Conservation (phyloP, 2,113 vertebrate genomes). For the Tragelaphus scriptus region DNA sequence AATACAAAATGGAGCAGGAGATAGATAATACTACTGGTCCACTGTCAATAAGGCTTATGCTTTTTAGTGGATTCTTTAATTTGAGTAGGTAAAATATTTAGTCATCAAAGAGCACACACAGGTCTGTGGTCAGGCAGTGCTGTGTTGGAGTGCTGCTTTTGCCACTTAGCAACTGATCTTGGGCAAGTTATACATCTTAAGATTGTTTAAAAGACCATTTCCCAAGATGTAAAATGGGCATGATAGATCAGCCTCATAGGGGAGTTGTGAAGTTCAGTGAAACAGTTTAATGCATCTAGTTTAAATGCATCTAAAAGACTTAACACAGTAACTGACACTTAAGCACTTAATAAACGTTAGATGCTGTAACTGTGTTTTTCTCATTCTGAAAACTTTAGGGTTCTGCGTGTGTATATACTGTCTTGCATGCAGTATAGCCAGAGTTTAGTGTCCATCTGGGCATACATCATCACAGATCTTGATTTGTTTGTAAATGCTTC, state of each 20-base stretch:
- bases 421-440: neutral
- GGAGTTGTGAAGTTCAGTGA: neutral
- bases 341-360: neutral
- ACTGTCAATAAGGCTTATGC: neutral
- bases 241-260: neutral
- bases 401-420: neutral
- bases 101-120: neutral
- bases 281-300: neutral
- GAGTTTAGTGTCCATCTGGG: neutral
- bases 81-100: neutral
- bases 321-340: neutral
- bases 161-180: neutral
- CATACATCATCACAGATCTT: neutral
- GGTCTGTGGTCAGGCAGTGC: neutral
- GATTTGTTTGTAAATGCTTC: neutral
- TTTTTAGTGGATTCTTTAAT: neutral
- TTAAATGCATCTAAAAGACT: neutral
- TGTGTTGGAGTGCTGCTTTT: neutral
- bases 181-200: neutral
- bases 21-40: neutral
- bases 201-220: neutral
- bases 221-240: neutral
- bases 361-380: neutral
- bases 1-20: neutral
- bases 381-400: neutral